These are phyloP conservation scores for Tragelaphus imberbis DNA, from an alignment of 2,113 vertebrate genomes.

Conservation along the genomic window DNA sequence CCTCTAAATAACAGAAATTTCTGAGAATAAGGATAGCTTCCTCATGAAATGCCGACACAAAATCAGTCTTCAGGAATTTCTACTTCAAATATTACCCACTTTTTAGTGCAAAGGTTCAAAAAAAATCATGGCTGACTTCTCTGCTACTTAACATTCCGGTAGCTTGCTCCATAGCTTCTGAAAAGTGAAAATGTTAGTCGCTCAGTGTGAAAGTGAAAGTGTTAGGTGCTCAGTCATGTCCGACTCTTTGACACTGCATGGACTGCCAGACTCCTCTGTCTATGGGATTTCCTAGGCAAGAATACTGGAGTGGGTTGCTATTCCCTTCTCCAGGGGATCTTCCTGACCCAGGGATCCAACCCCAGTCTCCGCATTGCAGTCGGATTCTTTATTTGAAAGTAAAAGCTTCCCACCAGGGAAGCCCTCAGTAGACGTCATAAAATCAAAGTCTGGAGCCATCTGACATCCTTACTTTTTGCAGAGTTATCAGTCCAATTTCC, in stretches of 20 bases:
- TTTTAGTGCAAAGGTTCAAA: neutral
- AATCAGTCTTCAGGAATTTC: neutral
- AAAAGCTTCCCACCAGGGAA: neutral
- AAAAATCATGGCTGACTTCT: neutral
- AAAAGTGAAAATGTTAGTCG: neutral
- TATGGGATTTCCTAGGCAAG: neutral
- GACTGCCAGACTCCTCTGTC: neutral
- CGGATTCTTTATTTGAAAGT: neutral
- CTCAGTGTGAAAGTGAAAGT: neutral
- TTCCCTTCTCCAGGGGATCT: neutral
- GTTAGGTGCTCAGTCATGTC: neutral
- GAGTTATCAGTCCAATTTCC: neutral
- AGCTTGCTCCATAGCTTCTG: neutral
- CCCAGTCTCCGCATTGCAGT: neutral
- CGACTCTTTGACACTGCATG: neutral
- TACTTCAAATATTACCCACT: neutral
- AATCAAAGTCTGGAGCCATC: neutral
- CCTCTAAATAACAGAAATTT: neutral
- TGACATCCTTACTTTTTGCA: neutral
- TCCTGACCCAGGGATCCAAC: neutral
- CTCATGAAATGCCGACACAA: neutral
- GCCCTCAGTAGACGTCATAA: neutral
- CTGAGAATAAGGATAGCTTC: neutral
- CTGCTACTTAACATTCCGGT: conserved; percentile 1
- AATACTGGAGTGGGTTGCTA: neutral